Evolutionary conservation across 1,140 invertebrate genomes (phyloP).

Genomic region (Cecropterus lyciades): DNA sequence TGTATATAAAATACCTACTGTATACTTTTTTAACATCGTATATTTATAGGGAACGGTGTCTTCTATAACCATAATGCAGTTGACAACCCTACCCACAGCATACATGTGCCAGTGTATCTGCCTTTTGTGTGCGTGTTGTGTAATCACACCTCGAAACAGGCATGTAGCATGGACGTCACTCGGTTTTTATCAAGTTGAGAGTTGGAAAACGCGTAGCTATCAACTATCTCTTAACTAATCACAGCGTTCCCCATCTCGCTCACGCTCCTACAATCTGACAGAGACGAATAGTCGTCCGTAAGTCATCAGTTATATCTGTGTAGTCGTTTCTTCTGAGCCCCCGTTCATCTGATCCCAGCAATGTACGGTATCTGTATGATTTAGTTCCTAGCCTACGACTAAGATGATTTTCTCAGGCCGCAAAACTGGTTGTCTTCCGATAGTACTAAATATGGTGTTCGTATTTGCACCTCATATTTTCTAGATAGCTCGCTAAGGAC

Average conservation of each 20-base stretch:
- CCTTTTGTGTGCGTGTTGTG: conserved; percentile 46
- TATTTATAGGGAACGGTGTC: too few relatives aligned
- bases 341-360: conserved; percentile 54
- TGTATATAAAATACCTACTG: too few relatives aligned
- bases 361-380: conserved; percentile 68
- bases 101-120: conserved; percentile 44
- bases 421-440: conserved; percentile 70
- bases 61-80: too few relatives aligned
- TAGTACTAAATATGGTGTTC: conserved; percentile 70
- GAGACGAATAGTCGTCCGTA: conserved; percentile 17
- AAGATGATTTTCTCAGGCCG: conserved; percentile 74
- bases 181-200: conserved; percentile 55
- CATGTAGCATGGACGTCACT: conserved; percentile 53
- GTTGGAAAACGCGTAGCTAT: conserved; percentile 48
- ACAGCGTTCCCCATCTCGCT: conserved; percentile 48
- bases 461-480: conserved; percentile 69
- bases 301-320: conserved; percentile 26
- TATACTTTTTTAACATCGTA: too few relatives aligned
- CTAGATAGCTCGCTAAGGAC: conserved; percentile 32
- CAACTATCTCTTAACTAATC: conserved; percentile 55
- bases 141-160: conserved; percentile 54
- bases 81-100: not conserved
- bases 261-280: conserved; percentile 14
- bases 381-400: conserved; percentile 57
- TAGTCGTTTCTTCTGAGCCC: conserved; percentile 40